Conservation (phyloP, 2,113 vertebrate species). For the Oostethus manadensis region DNA sequence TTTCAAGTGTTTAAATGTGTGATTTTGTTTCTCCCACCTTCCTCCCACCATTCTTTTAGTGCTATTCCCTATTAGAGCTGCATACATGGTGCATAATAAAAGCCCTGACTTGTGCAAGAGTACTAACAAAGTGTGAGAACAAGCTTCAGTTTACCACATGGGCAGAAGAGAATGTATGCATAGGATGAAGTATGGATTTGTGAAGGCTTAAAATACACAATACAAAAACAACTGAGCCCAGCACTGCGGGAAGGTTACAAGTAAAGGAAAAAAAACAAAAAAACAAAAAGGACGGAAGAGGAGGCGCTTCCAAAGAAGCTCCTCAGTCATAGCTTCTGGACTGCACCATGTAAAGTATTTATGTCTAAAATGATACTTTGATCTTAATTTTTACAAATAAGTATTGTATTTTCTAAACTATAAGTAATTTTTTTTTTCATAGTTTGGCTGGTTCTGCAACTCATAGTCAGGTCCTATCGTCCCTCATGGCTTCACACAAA, state of each 20-base stretch:
- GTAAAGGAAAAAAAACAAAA: too few species aligned
- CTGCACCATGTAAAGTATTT: background rate
- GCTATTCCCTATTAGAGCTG: constrained; percentile 9
- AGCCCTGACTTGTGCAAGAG: constrained; percentile 7
- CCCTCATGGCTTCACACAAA: too few species aligned
- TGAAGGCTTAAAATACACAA: constrained; percentile 6
- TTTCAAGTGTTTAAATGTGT: constrained; percentile 8
- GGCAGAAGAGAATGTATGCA: background rate
- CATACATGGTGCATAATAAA: background rate
- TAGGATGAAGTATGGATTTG: constrained; percentile 2
- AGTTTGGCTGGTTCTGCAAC: too few species aligned
- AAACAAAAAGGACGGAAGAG: too few species aligned
- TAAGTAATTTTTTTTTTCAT: too few species aligned
- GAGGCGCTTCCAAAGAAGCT: background rate
- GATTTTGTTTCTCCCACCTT: constrained; percentile 36
- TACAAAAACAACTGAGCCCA: constrained; percentile 1
- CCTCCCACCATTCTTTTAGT: constrained; percentile 7
- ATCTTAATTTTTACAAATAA: too few species aligned
- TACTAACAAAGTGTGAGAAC: constrained; percentile 5
- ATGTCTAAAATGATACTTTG: too few species aligned
- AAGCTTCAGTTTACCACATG: background rate
- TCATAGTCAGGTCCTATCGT: too few species aligned
- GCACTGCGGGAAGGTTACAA: background rate
- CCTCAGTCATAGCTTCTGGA: background rate
- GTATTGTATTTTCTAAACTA: too few species aligned